A percentile compares a stretch with the other conserved stretches of the same genome.
Evolutionary conservation across 64 coral and sea anemone species (phyloP).

Genomic region (Actinia tenebrosa): DNA sequence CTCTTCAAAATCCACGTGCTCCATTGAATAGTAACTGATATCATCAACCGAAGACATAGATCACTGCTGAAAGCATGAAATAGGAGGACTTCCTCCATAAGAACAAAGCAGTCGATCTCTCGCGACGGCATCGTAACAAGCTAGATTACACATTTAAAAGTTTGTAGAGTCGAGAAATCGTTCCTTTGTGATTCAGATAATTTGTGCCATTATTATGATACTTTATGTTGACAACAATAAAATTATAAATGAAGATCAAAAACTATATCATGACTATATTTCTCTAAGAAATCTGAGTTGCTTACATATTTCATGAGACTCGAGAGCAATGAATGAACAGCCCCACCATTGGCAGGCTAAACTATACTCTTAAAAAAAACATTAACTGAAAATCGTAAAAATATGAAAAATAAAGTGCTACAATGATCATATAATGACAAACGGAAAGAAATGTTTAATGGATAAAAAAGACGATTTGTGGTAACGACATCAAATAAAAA

Average conservation of each 20-base stretch:
- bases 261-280: neutral
- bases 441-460: too few relatives aligned
- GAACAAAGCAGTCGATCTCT: neutral
- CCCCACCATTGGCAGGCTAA: too few relatives aligned
- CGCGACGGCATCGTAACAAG: neutral
- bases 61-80: neutral
- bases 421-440: too few relatives aligned
- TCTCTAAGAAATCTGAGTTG: neutral
- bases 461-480: neutral
- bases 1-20: neutral
- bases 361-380: too few relatives aligned
- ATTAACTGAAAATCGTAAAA: too few relatives aligned
- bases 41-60: neutral
- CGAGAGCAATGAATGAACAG: too few relatives aligned
- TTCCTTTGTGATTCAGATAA: neutral
- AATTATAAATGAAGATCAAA: neutral
- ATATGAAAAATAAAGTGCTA: too few relatives aligned
- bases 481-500: neutral
- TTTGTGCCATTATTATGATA: neutral
- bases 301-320: too few relatives aligned
- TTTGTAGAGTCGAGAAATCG: neutral
- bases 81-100: neutral
- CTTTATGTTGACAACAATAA: neutral
- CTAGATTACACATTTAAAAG: slow-evolving; percentile 1
- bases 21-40: neutral